Evolutionary conservation across 2,113 vertebrate species (phyloP), one percentile per base, ranked within the genome.

Genomic region (Macquaria ambigua): DNA sequence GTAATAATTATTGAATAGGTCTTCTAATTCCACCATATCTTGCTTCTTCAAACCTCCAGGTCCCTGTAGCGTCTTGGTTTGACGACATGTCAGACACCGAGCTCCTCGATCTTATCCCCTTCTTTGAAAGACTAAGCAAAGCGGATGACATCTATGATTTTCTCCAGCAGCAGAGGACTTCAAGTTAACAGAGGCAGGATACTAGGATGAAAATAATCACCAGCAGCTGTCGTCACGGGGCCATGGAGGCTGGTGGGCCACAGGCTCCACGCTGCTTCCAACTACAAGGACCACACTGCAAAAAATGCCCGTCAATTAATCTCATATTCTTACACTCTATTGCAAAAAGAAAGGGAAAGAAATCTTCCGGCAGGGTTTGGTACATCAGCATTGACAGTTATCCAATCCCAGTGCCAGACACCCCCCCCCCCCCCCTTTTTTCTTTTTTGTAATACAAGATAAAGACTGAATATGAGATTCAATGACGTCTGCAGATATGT

Each of bases 51-150:
- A n/a, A 52, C 48, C 56, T 18, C 3, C 92, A 99, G 98, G 98
- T 99, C 58, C 98, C 98, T 0, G 98, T 99, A 74, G 97, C 95
- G 14, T 99, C 98, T 14, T 99, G 98, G 98, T 99, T 99, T 28
- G 97, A 99, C 58, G 98, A 99, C 95, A 98, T 97, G 97, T 96
- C 96, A 0, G 98, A 99, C 95, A 98, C 97, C 0, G 98, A 99
- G 90, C 97, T 99, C 74, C 96, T 99, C 1, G 98, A 99, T 83
- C 97, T 99, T 55, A 95, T 99, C 90, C 98, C 98, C 1, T 98
- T 99, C 95, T 99, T 99, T 6, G 98, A 99, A 94, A 96, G 97
- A 95, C 97, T 99, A 66, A 98, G 97, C 95, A 96, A 96, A 55
- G 97, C 96, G 92, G 98, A 99, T 0, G 96, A 99, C 3, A 95